phyloP scores from a whole-genome alignment of 2,888 invertebrate species.

The Aleiodes leptofemur region DNA sequence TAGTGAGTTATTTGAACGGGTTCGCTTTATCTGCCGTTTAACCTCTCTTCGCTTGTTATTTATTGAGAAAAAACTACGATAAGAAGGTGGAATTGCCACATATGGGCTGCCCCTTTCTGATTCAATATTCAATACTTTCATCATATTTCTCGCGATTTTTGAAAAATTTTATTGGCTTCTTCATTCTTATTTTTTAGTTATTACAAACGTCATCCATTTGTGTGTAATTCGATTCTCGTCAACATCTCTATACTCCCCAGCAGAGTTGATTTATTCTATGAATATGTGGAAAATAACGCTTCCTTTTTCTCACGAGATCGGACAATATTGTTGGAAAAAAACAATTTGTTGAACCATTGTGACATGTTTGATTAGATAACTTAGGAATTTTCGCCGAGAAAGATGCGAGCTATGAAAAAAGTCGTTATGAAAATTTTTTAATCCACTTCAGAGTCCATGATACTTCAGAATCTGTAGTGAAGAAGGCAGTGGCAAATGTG shows the following conservation, averaged over 20 bases:
- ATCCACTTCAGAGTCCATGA: no score
- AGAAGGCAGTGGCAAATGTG: no score
- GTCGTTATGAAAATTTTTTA: no score
- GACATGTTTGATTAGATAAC: no score
- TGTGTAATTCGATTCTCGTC: background rate
- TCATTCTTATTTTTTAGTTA: background rate
- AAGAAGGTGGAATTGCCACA: conserved; percentile 27
- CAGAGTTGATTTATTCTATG: conserved; percentile 36
- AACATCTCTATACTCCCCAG: conserved; percentile 24
- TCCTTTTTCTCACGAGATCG: background rate
- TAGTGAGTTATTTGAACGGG: background rate
- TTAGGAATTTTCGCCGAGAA: no score
- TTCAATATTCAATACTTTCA: background rate
- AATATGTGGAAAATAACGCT: conserved; percentile 19
- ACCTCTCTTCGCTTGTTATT: conserved; percentile 6
- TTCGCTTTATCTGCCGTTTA: background rate
- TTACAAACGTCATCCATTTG: background rate
- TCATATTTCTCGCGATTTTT: background rate
- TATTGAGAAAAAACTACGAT: conserved; percentile 11
- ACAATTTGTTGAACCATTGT: background rate
- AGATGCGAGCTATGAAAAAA: no score
- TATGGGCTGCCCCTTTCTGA: conserved; percentile 11
- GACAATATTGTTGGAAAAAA: background rate
- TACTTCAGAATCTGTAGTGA: no score
- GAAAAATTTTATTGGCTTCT: background rate